A percentile compares a stretch with the other conserved stretches of the same genome.
Evolutionary conservation across 2,113 vertebrate genomes (phyloP).

Genomic region (Syngnathus scovelli): DNA sequence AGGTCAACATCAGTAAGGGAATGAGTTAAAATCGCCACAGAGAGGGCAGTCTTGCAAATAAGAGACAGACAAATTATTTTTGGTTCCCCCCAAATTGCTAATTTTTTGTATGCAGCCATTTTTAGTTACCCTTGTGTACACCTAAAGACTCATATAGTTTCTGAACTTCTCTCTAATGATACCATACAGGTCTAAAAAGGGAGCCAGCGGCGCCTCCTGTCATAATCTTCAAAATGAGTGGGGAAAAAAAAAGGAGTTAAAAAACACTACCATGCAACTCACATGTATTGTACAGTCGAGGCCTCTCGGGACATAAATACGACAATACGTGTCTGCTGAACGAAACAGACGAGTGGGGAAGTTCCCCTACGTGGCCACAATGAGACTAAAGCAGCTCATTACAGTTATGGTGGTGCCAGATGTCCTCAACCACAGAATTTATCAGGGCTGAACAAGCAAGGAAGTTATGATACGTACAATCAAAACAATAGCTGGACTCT

Average conservation of each 20-base stretch:
- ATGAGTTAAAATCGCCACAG: background rate
- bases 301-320: constrained; percentile 27
- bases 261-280: constrained; percentile 6
- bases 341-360: constrained; percentile 45
- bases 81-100: constrained; percentile 14
- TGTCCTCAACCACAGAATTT: constrained; percentile 54
- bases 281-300: constrained; percentile 14
- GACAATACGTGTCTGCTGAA: constrained; percentile 29
- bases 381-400: constrained; percentile 36
- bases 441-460: constrained; percentile 30
- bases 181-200: constrained; percentile 39
- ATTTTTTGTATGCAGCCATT: constrained; percentile 30
- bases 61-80: constrained; percentile 11
- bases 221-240: constrained; percentile 16
- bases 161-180: constrained; percentile 31
- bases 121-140: constrained; percentile 27
- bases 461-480: constrained; percentile 32
- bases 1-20: background rate
- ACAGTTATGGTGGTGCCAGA: constrained; percentile 53
- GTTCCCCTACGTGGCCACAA: constrained; percentile 52
- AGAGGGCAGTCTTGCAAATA: constrained; percentile 16
- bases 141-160: constrained; percentile 33
- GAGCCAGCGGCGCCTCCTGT: constrained; percentile 28
- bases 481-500: constrained; percentile 34
- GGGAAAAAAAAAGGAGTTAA: background rate